Base-by-base conservation (phyloP, 2,113 vertebrate species). In the Monarcha castaneiventris region DNA sequence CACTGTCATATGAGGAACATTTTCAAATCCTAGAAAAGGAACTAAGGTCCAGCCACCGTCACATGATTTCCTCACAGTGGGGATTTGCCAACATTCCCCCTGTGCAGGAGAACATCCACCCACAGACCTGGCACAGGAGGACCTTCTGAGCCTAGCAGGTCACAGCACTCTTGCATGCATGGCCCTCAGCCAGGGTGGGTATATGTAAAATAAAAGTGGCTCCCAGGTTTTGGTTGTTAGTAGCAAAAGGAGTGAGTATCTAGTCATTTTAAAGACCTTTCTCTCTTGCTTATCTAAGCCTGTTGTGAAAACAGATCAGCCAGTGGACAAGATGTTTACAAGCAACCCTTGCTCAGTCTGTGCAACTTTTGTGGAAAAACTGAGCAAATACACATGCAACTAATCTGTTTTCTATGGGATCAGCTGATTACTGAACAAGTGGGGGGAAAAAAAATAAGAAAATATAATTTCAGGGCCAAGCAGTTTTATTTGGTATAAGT, bases 81-180 rank as follows among this genome's bases (percentile, higher is more conserved):
- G 21, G 48, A 44, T 67, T 77, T 81, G 23, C 11, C 54, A 56
- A 32, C 35, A 77, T 33, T 83, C 21, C 4, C 13, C 23, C 56
- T 1, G 0, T 43, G 25, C 30, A 62, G 41, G 29, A 75, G 49
- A 35, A 35, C 1, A 2, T n/a, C 41, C 2, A 1, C 37, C 62
- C 71, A 49, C 43, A 48, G 9, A 51, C 23, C 20, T 59, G 46
- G 21, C 69, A 55, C 1, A 1, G 25, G 19, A 80, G 11, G 17
- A 59, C 13, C 14, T 71, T 84, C 35, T 19, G 35, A 90, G 18
- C 5, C 16, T 7, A 68, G 48, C 27, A 64, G 41, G 25, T 74
- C 29, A n/a, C 79, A 91, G 41, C 25, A 11, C 51, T 58, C 39
- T 39, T 39, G 62, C 16, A 69, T 11, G 30, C 13, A 13, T 1